Conservation (phyloP, 2,888 invertebrate species). For the Torymus tubicola region DNA sequence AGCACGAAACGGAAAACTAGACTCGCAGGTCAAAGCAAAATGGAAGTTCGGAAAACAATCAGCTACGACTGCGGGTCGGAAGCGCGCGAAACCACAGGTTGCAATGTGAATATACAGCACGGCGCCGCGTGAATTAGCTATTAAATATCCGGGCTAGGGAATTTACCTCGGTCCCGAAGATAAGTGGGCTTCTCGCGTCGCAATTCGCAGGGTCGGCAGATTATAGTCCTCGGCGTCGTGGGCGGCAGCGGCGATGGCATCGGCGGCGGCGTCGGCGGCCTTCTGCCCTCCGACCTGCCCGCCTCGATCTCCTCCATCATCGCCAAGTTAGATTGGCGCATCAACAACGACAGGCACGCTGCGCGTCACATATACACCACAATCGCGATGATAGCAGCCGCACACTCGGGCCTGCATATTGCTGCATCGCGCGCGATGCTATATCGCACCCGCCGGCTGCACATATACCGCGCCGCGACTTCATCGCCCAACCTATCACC, state of each 20-base stretch:
- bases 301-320: not conserved
- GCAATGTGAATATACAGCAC: no score
- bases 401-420: not conserved
- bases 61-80: no score
- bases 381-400: not conserved
- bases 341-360: no score
- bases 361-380: not conserved
- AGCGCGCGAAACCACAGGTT: no score
- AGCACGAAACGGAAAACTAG: no score
- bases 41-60: no score
- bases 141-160: no score
- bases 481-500: no score
- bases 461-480: no score
- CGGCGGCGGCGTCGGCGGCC: slow-evolving; percentile 25
- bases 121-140: no score
- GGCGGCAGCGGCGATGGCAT: slow-evolving; percentile 34
- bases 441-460: no score
- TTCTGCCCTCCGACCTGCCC: not conserved
- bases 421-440: not conserved
- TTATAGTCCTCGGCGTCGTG: slow-evolving; percentile 47
- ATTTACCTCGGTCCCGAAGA: slow-evolving; percentile 69
- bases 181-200: slow-evolving; percentile 68
- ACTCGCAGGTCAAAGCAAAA: no score
- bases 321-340: not conserved
- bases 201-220: slow-evolving; percentile 62